Conservation (phyloP, 2,888 invertebrate species). For the Microplitis manilae region DNA sequence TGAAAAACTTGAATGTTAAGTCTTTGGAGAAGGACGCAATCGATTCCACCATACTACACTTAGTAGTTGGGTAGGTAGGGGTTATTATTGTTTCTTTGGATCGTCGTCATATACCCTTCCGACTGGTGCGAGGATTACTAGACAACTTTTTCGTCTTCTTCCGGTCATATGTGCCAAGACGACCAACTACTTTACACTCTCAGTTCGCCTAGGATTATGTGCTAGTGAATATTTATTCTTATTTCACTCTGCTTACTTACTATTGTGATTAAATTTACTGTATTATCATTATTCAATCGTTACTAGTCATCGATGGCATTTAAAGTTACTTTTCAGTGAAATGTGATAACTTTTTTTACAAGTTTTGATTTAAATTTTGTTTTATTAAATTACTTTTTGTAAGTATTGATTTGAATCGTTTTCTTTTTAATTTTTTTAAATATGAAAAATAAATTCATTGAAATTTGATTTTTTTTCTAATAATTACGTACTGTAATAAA, state of each 20-base stretch:
- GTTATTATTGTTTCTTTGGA: conserved; percentile 19
- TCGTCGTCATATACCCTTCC: conserved; percentile 32
- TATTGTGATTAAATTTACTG: not conserved
- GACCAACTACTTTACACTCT: not conserved
- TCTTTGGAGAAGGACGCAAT: conserved; percentile 60
- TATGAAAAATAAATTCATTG: no score
- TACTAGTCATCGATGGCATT: not conserved
- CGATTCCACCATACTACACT: conserved; percentile 34
- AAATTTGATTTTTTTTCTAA: no score
- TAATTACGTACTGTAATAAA: no score
- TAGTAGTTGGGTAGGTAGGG: conserved; percentile 19
- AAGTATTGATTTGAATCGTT: not conserved
- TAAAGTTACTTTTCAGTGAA: not conserved
- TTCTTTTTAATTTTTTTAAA: no score
- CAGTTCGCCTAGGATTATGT: conserved; percentile 13
- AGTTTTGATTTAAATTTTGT: not conserved
- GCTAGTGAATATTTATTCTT: conserved; percentile 2
- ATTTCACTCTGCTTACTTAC: not conserved
- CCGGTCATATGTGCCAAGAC: conserved; percentile 9
- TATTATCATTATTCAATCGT: not conserved
- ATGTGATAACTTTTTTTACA: not conserved
- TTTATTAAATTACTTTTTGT: not conserved
- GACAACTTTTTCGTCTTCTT: not conserved
- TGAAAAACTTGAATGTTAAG: conserved; percentile 59
- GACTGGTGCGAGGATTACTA: conserved; percentile 5